Base-by-base conservation (phyloP, 2,888 invertebrate genomes). In the Eupithecia pulchellata region DNA sequence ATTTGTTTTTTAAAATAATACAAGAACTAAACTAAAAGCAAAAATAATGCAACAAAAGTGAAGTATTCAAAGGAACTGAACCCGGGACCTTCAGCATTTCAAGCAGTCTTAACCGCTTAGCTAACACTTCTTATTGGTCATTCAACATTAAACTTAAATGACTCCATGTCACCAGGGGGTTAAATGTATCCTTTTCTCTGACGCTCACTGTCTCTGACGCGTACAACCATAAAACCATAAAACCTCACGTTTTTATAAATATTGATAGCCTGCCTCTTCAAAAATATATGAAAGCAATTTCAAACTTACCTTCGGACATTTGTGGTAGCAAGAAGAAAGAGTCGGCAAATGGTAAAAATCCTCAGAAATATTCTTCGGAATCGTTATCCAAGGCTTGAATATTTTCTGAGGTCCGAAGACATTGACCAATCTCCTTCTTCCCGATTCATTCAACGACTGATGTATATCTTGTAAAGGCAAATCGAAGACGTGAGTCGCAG, bases 271-370 rank as follows among this genome's bases (percentile, higher is more conserved):
- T 4, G 14, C 39, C 39, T 39, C 39, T 42, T n/a, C 47, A 47
- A 20, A 47, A 20, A 47, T 11, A 1, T 25, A 52, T 13, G 1
- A 4, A 13, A 52, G 2, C 0, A 4, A 32, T 32, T 11, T 1
- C 30, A 57, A 17, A 57, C 81, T 82, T 82, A 92, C 92, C 76
- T 63, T 79, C 1, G 93, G 93, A 78, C 93, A 93, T 74, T 82
- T 90, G 69, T 93, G 93, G 65, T 78, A 92, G 65, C 93, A 93
- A 0, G 91, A 84, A 0, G 81, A 74, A 14, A 93, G 72, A 0
- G 89, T 88, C 0, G 93, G 92, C 20, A 0, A 27, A 66, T 91
- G 85, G 20, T 79, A 75, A 2, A 74, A 60, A 69, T 90, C 90
- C 0, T 86, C 83, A 4, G 75, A 82, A 5, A 87, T 75, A 60